Percentiles rank a stretch among this genome's conserved stretches.
Evolutionary conservation across 1,140 invertebrate genomes (phyloP).

Genomic region (Notospermus geniculatus): DNA sequence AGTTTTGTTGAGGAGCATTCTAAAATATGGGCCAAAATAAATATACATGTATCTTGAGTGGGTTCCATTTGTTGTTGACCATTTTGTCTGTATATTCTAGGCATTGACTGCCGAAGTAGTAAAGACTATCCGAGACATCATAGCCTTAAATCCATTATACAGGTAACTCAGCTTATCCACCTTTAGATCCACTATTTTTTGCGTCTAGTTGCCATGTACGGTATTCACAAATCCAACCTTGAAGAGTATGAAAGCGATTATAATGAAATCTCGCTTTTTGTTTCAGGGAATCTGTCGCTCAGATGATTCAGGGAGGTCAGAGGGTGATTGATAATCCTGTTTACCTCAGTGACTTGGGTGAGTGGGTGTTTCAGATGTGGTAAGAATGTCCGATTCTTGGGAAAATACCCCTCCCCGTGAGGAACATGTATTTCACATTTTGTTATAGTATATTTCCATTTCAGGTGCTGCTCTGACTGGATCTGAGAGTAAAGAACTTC

Average conservation of each 20-base stretch:
- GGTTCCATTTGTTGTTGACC: no score
- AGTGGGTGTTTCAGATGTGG: not conserved
- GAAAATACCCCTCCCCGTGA: no score
- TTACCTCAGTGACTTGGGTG: constrained; percentile 81
- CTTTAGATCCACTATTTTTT: no score
- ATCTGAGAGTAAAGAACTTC: constrained; percentile 87
- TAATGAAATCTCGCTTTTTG: constrained; percentile 21
- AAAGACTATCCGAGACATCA: constrained; percentile 96
- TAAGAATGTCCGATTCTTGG: constrained; percentile 50
- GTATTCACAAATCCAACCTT: not conserved
- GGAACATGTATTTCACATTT: not conserved
- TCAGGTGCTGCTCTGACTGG: constrained; percentile 88
- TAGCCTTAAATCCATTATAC: constrained; percentile 92
- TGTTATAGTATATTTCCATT: constrained; percentile 16
- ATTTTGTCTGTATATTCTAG: constrained; percentile 49
- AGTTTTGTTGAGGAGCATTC: no score
- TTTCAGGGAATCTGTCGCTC: constrained; percentile 59
- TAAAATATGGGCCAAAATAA: no score
- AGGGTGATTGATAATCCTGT: constrained; percentile 98
- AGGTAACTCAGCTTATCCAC: no score
- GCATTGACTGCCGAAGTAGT: constrained; percentile 95
- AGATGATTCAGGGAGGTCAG: constrained; percentile 94
- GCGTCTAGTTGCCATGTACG: constrained; percentile 53
- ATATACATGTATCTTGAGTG: no score
- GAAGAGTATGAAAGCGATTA: not conserved